Conservation (phyloP, 2,797 vertebrate genomes). For the Channallabes apus region DNA sequence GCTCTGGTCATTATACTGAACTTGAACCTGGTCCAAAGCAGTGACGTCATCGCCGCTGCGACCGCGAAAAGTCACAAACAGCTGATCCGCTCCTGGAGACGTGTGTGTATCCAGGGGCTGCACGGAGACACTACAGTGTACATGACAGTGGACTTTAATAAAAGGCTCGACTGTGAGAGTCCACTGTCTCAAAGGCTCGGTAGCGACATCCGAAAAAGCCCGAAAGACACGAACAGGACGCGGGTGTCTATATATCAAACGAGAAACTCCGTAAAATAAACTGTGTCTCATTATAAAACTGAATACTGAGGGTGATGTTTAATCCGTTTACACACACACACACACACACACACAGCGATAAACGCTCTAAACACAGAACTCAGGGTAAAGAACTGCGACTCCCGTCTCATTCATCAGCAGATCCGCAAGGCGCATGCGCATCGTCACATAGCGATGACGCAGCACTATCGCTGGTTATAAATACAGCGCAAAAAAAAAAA, state of each 20-base stretch:
- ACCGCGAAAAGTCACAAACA: slow-evolving; percentile 74
- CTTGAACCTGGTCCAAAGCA: slow-evolving; percentile 65
- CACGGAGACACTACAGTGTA: slow-evolving; percentile 81
- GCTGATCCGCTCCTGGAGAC: slow-evolving; percentile 77
- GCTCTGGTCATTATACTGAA: slow-evolving; percentile 76
- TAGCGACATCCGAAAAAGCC: slow-evolving; percentile 13
- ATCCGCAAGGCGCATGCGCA: neutral
- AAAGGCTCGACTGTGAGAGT: slow-evolving; percentile 78
- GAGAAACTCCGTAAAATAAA: slow-evolving; percentile 9
- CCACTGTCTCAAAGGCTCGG: slow-evolving; percentile 71
- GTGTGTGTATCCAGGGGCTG: slow-evolving; percentile 79
- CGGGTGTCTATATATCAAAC: neutral
- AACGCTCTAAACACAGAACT: neutral
- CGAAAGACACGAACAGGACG: neutral
- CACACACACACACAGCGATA: neutral
- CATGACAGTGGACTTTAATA: slow-evolving; percentile 72
- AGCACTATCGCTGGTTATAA: too few species aligned
- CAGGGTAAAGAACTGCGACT: neutral
- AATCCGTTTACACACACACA: neutral
- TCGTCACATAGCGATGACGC: too few species aligned
- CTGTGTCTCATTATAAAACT: neutral
- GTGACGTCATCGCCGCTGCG: slow-evolving; percentile 54
- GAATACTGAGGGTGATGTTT: neutral
- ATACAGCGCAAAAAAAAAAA: too few species aligned
- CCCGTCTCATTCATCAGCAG: too few species aligned